Conservation (phyloP, 2,888 invertebrate species). For the Morinoia aosen region DNA sequence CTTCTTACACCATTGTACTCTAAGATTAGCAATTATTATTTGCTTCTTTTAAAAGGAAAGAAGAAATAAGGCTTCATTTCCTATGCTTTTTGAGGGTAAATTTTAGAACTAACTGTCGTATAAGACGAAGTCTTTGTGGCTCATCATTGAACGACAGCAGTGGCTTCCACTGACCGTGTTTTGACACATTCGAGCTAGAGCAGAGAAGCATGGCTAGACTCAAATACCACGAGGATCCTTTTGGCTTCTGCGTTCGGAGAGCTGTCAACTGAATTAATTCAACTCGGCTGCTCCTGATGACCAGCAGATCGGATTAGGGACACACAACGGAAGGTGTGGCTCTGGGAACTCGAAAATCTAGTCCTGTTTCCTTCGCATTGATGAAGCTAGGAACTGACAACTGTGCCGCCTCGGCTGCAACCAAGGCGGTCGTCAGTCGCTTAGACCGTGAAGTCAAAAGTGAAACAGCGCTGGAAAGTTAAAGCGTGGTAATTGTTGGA, state of each 20-base stretch:
- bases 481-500: neutral
- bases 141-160: neutral
- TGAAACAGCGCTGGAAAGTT: too few species aligned
- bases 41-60: neutral
- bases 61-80: neutral
- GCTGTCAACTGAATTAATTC: neutral
- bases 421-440: neutral
- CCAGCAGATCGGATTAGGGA: neutral
- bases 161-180: neutral
- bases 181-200: neutral
- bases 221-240: neutral
- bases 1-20: neutral
- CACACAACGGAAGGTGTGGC: neutral
- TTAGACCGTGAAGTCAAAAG: neutral
- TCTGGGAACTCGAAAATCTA: neutral
- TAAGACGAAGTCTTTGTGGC: neutral
- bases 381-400: neutral
- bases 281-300: slow-evolving; percentile 10
- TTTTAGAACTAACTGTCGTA: neutral
- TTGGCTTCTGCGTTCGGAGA: neutral
- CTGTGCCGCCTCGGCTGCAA: neutral
- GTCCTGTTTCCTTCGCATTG: neutral
- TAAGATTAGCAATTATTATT: neutral
- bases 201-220: neutral
- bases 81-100: neutral